Percentiles rank a stretch among this genome's conserved stretches.
Evolutionary conservation across 2,113 vertebrate species (phyloP).

Genomic region (Lanius ludovicianus): DNA sequence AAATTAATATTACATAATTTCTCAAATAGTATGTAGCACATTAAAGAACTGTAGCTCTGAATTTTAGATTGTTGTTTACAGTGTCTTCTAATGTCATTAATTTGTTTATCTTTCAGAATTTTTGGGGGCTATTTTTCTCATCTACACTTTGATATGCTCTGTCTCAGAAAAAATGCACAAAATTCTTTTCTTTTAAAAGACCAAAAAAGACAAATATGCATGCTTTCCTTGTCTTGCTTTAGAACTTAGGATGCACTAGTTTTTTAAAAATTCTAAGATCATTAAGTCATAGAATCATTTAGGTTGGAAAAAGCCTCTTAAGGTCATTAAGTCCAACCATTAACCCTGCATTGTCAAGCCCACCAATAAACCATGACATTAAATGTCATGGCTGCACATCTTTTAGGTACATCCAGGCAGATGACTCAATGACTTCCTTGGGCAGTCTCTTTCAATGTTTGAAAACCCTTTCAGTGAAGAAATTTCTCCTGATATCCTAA

Average conservation of each 20-base stretch:
- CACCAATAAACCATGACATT: not conserved
- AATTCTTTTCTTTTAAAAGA: not conserved
- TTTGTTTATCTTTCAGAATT: not conserved
- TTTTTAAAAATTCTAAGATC: not conserved
- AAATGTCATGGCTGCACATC: fast-evolving
- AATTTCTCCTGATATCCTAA: not conserved
- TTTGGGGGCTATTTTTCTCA: not conserved
- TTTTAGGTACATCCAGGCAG: not conserved
- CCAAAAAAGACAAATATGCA: fast-evolving
- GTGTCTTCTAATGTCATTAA: not conserved
- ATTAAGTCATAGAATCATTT: not conserved
- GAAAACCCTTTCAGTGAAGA: not conserved
- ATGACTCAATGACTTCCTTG: not conserved
- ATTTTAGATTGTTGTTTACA: not conserved
- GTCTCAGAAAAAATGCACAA: fast-evolving
- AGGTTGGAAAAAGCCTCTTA: not conserved
- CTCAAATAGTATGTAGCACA: not conserved
- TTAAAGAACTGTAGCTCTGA: not conserved
- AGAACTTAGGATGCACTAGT: not conserved
- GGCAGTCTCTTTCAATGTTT: not conserved
- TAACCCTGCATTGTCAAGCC: not conserved
- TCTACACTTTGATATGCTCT: not conserved
- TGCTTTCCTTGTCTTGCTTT: not conserved
- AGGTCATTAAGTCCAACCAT: not conserved
- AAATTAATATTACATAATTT: not conserved